A percentile compares a stretch with the other conserved stretches of the same genome.
phyloP scores from a whole-genome alignment of 2,113 vertebrate genomes.

The Sciurus niger region DNA sequence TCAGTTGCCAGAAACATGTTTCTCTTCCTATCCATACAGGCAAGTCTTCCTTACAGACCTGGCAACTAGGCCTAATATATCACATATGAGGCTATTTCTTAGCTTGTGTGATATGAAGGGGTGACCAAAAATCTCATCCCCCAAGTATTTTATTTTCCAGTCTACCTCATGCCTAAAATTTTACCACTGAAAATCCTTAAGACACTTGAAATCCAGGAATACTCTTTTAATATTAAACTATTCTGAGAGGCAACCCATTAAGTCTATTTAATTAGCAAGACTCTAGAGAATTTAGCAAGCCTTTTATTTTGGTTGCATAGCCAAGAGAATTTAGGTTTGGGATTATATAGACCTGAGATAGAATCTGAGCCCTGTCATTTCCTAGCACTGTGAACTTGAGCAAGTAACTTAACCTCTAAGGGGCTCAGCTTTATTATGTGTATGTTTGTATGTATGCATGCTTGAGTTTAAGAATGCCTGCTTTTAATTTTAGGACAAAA shows the following conservation, averaged over 20 bases:
- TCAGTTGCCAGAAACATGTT: background rate
- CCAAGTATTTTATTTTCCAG: background rate
- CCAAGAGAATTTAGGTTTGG: slow-evolving; percentile 32
- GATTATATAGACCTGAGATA: background rate
- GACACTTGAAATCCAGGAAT: background rate
- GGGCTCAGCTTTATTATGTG: background rate
- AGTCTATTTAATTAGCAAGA: slow-evolving; percentile 53
- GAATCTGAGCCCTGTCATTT: background rate
- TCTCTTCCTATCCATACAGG: background rate
- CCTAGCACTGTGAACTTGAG: background rate
- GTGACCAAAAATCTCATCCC: background rate
- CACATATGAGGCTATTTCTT: background rate
- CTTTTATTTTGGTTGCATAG: slow-evolving; percentile 47
- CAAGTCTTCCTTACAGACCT: background rate
- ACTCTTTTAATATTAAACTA: slow-evolving; percentile 54
- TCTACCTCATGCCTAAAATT: background rate
- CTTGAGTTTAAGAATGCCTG: background rate
- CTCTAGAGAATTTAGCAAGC: background rate
- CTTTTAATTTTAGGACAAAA: slow-evolving; percentile 34
- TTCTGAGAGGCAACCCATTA: slow-evolving; percentile 56
- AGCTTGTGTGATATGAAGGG: background rate
- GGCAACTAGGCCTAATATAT: background rate
- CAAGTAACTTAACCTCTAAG: background rate
- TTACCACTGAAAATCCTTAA: background rate
- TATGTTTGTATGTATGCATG: background rate